Conservation (phyloP, 2,888 invertebrate species). For the Amaurobius ferox region DNA sequence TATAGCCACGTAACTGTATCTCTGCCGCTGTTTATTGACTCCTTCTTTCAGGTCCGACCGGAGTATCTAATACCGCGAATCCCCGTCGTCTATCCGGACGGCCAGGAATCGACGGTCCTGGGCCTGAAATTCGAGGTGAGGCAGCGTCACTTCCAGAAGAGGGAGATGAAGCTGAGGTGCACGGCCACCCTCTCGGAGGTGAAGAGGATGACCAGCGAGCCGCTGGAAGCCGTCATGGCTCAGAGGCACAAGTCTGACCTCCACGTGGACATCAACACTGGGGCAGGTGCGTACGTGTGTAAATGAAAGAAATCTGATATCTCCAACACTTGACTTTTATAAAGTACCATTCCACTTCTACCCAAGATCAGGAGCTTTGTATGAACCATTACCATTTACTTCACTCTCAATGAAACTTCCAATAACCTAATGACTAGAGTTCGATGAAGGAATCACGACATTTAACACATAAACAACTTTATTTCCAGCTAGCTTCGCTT, state of each 20-base stretch:
- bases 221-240: conserved; percentile 50
- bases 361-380: too few species aligned
- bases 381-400: too few species aligned
- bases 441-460: too few species aligned
- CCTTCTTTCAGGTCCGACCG: conserved; percentile 24
- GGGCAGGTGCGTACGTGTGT: conserved; percentile 33
- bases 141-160: conserved; percentile 62
- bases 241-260: conserved; percentile 66
- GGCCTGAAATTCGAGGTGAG: conserved; percentile 49
- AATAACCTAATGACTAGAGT: too few species aligned
- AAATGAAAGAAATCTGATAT: too few species aligned
- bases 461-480: too few species aligned
- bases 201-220: conserved; percentile 67
- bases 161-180: conserved; percentile 67
- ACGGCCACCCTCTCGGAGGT: conserved; percentile 70
- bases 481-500: too few species aligned
- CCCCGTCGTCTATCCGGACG: conserved; percentile 21
- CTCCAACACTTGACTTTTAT: too few species aligned
- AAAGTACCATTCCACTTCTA: too few species aligned
- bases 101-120: conserved; percentile 51
- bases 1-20: too few species aligned
- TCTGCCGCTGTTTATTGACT: not conserved
- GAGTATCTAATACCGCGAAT: conserved; percentile 37
- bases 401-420: too few species aligned
- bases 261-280: conserved; percentile 63